Evolutionary conservation across 2,888 invertebrate species (phyloP), one percentile per base, ranked within the genome.

Genomic region (Drosophila peninsularis): DNA sequence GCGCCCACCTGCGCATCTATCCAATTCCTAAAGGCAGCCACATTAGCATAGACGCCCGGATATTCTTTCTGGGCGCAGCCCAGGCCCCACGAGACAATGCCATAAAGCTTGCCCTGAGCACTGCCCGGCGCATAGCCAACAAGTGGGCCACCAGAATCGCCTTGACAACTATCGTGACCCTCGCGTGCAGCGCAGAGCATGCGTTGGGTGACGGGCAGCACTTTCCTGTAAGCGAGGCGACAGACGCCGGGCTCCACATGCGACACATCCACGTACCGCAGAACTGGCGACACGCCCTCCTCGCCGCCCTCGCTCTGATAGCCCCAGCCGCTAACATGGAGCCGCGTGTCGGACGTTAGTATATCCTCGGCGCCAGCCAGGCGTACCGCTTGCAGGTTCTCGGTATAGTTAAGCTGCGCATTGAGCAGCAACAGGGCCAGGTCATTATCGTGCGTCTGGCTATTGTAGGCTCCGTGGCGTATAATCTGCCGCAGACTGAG

Each of bases 101-200:
- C 90, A 49, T 82, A 85, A 2, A 91, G 86, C 60, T 69, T 90
- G 27, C 78, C 67, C 9, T 54, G 52, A 3, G 53, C 21, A 27
- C 45, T 57, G 11, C 60, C 68, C 13, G 56, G 47, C 47, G 63
- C 64, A 69, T 78, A 72, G 19, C 86, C 80, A 4, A 91, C 89
- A 37, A 91, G 68, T 4, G 90, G 91, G 11, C 90, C 91, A 52
- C 90, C 90, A 0, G 90, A 91, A 71, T 91, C 90, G 19, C 90
- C 90, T 66, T 90, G 90, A 42, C 90, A 90, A 61, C 90, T 89
- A 44, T 90, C 90, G 10, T 76, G 83, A 5, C 91, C 91, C 11
- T 80, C 88, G 1, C 70, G 64, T 9, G 82, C 90, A n/a, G 91
- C 90, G 58, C 90, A 91, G 32, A 91, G 78, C 91, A 91, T 91